Evolutionary conservation across 2,113 vertebrate species (phyloP), one percentile per base, ranked within the genome.

Genomic region (Cryptoleucopteryx plumbea): DNA sequence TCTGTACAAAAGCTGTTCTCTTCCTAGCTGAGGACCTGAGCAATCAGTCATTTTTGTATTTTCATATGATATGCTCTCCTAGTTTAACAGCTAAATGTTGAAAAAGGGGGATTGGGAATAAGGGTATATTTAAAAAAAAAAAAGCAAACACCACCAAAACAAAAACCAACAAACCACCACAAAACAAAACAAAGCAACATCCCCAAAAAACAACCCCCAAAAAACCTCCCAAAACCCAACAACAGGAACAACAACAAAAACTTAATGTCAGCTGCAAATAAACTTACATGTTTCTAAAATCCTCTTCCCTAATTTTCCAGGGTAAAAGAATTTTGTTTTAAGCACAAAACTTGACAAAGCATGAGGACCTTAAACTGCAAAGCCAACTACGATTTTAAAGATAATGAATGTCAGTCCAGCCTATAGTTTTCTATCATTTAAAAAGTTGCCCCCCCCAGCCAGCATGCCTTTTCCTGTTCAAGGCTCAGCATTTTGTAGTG

Each of bases 1-100:
- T 95, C 83, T 45, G 84, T 72, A 82, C 34, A 68, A 61, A 93
- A 91, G 52, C 56, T 65, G 7, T 50, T 89, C 80, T 68, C 55
- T 80, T 77, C 36, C 38, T 34, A 72, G 59, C 45, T 78, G 43
- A 82, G 55, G 36, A 66, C 68, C 61, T 56, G 47, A 75, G 13
- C 43, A 52, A 26, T 81, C 15, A 20, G 48, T 86, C 45, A 14
- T 65, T 93, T 89, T 71, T 90, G 5, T 87, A 12, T 89, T 92
- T 87, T 85, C 10, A 5, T 87, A 10, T 52, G 13, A 25, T 79
- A 11, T 2, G 20, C 43, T 89, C 10, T 89, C 48, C 38, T 82
- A 38, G 36, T 78, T 88, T 79, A 62, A 32, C n/a, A 86, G 36
- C 22, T 73, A 66, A 42, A 34, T 80, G 32, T 66, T 66, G 21